These are phyloP conservation scores for Eulemur albifrons DNA, from an alignment of 2,797 vertebrate genomes.

Conservation along the genomic window DNA sequence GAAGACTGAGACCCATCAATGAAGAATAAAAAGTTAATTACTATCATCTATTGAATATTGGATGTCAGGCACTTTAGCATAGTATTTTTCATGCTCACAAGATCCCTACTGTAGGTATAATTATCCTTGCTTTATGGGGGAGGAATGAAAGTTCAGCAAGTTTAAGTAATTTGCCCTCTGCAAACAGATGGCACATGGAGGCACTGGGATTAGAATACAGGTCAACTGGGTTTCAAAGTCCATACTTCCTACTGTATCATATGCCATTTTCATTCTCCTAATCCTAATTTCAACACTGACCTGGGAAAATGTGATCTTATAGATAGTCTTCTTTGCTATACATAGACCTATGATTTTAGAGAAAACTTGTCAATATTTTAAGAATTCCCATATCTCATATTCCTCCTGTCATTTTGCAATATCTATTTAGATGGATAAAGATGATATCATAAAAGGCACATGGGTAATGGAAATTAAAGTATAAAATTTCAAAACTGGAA, in stretches of 20 bases:
- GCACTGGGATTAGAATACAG: neutral
- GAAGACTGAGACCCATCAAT: neutral
- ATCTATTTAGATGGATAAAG: conserved; percentile 32
- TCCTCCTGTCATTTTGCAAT: conserved; percentile 52
- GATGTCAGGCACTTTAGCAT: neutral
- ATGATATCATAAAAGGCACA: conserved; percentile 47
- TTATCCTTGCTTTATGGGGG: neutral
- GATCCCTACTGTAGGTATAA: neutral
- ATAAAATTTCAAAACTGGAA: neutral
- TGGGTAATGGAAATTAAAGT: conserved; percentile 45
- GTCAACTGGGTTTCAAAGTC: neutral
- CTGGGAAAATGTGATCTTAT: neutral
- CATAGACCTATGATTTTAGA: neutral
- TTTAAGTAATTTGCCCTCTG: neutral
- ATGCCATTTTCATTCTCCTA: neutral
- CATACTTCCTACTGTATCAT: neutral
- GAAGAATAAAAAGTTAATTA: neutral
- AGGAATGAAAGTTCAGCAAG: neutral
- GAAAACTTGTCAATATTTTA: conserved; percentile 56
- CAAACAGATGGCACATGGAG: neutral
- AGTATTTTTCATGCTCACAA: neutral
- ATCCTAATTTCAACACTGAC: neutral
- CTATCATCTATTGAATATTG: neutral
- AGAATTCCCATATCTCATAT: conserved; percentile 62
- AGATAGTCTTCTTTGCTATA: neutral